Conservation (phyloP, 2,113 vertebrate species). For the Ophiodon elongatus region DNA sequence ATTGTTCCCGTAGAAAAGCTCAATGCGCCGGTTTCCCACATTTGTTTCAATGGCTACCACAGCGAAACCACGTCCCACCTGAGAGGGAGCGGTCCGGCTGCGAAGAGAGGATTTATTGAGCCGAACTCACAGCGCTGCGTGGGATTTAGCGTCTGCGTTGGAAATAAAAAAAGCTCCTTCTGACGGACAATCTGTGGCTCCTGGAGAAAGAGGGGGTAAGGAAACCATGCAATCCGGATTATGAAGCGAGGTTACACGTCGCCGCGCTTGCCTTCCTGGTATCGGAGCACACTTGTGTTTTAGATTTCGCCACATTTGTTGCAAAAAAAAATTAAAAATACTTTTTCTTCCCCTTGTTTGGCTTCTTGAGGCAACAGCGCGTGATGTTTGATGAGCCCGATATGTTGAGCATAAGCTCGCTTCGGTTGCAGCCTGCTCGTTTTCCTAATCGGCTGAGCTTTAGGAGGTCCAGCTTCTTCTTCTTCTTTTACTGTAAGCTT, state of each 20-base stretch:
- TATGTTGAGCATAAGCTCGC: slow-evolving; percentile 27
- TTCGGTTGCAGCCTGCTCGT: slow-evolving; percentile 30
- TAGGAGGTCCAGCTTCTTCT: slow-evolving; percentile 55
- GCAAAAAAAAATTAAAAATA: too few relatives aligned
- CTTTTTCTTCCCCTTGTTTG: background rate
- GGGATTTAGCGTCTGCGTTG: slow-evolving; percentile 33
- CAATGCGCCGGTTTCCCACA: slow-evolving; percentile 39
- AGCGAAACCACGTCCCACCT: slow-evolving; percentile 66
- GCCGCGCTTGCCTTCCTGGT: background rate
- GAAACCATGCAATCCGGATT: slow-evolving; percentile 61
- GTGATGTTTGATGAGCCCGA: slow-evolving; percentile 31
- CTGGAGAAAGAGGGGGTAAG: slow-evolving; percentile 67
- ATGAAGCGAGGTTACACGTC: slow-evolving; percentile 56
- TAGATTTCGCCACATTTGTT: background rate
- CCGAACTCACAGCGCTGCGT: background rate
- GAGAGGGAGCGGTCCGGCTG: slow-evolving; percentile 59
- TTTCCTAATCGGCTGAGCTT: slow-evolving; percentile 69
- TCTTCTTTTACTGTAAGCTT: slow-evolving; percentile 41
- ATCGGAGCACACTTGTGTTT: background rate
- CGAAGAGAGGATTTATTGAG: background rate
- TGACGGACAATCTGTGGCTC: slow-evolving; percentile 56
- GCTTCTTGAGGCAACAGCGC: slow-evolving; percentile 18
- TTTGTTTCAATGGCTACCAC: slow-evolving; percentile 70
- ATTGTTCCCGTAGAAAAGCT: slow-evolving; percentile 72
- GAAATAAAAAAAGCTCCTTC: slow-evolving; percentile 29